These are phyloP conservation scores for Osmerus eperlanus DNA, from an alignment of 2,113 vertebrate species.

Conservation along the genomic window DNA sequence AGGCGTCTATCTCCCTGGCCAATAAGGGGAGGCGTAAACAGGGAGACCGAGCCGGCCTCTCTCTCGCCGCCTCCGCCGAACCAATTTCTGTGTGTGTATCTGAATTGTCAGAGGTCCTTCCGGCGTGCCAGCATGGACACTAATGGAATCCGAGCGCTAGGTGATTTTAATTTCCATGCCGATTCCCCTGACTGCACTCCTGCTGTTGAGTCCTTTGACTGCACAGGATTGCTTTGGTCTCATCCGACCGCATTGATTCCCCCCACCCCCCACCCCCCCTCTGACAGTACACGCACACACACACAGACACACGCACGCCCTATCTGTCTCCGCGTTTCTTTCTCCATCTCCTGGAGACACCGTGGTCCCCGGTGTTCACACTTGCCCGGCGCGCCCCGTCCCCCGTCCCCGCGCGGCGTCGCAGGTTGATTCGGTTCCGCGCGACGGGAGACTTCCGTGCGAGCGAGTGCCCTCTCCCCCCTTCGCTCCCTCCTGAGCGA, in stretches of 20 bases:
- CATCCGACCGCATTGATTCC: conserved; percentile 72
- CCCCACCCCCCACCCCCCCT: conserved; percentile 15
- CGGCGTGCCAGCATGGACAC: conserved; percentile 59
- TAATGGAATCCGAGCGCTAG: conserved; percentile 76
- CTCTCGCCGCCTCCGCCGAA: conserved; percentile 65
- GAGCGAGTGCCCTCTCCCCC: not conserved
- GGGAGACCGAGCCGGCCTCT: conserved; percentile 52
- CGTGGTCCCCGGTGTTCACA: conserved; percentile 18
- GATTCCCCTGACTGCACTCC: conserved; percentile 75
- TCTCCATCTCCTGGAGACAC: conserved; percentile 16
- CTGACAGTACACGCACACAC: not conserved
- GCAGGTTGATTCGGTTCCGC: conserved; percentile 27
- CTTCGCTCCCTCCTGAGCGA: not conserved
- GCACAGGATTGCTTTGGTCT: conserved; percentile 75
- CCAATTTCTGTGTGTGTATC: conserved; percentile 74
- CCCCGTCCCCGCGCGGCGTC: not conserved
- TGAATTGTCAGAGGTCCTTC: conserved; percentile 77
- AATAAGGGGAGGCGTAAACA: conserved; percentile 66
- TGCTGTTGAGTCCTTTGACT: conserved; percentile 70
- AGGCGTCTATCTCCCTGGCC: conserved; percentile 67
- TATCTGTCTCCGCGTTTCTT: not conserved
- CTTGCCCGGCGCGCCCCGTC: conserved; percentile 14
- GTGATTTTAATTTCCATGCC: conserved; percentile 78
- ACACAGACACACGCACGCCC: not conserved
- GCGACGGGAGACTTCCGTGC: conserved; percentile 35